These are phyloP conservation scores for Eonycteris spelaea DNA, from an alignment of 2,113 vertebrate genomes.

Conservation along the genomic window DNA sequence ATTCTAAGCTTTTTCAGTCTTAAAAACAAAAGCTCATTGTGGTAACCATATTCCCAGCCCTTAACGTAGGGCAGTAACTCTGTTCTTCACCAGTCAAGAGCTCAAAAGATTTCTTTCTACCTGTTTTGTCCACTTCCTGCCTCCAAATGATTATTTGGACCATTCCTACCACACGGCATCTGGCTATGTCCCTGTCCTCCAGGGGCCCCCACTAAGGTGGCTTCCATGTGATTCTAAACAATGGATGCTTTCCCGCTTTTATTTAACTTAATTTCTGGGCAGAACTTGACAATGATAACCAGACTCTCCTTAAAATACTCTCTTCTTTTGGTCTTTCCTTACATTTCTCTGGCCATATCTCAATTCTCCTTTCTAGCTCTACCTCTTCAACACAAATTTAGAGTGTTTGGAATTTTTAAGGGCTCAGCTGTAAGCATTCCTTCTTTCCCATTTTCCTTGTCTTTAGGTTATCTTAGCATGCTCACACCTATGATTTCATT, in stretches of 20 bases:
- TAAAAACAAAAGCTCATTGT: neutral
- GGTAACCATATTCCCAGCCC: neutral
- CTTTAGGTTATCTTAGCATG: neutral
- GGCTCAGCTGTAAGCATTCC: neutral
- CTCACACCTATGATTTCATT: neutral
- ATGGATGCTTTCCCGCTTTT: neutral
- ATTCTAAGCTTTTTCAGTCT: neutral
- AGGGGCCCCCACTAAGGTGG: rapidly evolving
- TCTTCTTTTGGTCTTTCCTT: neutral
- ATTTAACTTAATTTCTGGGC: neutral
- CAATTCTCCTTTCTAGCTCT: neutral
- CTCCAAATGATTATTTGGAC: neutral
- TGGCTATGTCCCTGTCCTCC: neutral
- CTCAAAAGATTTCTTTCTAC: neutral
- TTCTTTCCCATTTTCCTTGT: neutral
- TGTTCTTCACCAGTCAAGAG: neutral
- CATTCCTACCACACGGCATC: neutral
- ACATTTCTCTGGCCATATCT: neutral
- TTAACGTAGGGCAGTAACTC: rapidly evolving
- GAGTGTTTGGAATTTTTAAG: neutral
- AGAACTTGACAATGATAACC: neutral
- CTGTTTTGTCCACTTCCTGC: neutral
- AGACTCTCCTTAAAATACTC: neutral
- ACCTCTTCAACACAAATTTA: neutral
- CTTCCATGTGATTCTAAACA: neutral